phyloP scores from a whole-genome alignment of 2,888 invertebrate species.

The Tetragonula carbonaria region DNA sequence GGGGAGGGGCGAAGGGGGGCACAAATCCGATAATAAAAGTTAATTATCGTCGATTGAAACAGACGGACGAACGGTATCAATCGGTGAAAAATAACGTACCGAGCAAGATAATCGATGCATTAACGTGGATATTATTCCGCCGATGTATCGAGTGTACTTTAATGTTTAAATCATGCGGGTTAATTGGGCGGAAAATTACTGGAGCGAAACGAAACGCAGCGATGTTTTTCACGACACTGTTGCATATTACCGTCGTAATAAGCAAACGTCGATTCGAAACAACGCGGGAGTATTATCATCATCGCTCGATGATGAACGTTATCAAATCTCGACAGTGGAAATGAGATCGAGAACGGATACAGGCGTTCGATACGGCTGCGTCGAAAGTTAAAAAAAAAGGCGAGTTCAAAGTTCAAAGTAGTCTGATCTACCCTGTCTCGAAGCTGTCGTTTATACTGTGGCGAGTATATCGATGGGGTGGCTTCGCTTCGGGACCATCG shows the following conservation, averaged over 20 bases:
- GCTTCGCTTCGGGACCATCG: conserved; percentile 86
- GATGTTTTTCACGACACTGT: background rate
- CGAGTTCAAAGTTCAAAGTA: conserved; percentile 4
- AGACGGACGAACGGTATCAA: background rate
- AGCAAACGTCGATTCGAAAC: background rate
- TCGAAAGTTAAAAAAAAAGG: no score
- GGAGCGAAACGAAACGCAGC: background rate
- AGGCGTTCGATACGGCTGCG: no score
- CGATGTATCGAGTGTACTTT: background rate
- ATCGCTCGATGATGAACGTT: background rate
- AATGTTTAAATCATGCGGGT: conserved; percentile 11
- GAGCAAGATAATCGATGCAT: background rate
- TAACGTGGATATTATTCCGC: background rate
- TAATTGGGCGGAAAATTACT: conserved; percentile 10
- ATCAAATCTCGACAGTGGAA: background rate
- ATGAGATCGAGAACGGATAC: background rate
- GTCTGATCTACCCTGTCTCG: background rate
- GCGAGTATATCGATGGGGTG: conserved; percentile 80
- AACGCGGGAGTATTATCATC: background rate
- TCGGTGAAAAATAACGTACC: background rate
- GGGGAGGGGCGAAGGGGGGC: background rate
- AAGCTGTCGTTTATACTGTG: background rate
- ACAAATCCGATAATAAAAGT: background rate
- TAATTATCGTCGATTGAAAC: background rate
- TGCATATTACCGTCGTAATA: background rate